Evolutionary conservation across 1,140 invertebrate species (phyloP).

Genomic region (Drosophila pseudoobscura): DNA sequence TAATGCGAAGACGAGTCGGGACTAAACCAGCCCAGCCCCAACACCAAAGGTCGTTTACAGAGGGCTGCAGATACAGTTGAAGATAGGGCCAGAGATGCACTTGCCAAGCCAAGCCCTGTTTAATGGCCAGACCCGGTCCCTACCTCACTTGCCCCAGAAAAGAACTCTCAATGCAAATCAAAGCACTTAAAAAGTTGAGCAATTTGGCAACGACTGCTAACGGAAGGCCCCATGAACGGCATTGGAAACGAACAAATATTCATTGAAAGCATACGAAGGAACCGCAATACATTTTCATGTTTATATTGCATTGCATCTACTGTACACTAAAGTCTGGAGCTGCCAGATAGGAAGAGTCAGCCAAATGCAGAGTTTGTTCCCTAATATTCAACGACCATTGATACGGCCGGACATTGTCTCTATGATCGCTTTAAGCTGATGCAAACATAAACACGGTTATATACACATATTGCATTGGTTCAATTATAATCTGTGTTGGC

Average conservation of each 20-base stretch:
- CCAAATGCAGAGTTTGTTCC: too few species aligned
- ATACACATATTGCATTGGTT: too few species aligned
- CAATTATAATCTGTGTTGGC: too few species aligned
- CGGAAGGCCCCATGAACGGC: slow-evolving; percentile 16
- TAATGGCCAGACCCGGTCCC: slow-evolving; percentile 9
- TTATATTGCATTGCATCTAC: neutral
- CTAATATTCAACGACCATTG: too few species aligned
- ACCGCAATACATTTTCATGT: slow-evolving; percentile 11
- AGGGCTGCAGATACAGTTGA: slow-evolving; percentile 24
- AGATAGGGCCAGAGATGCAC: slow-evolving; percentile 26
- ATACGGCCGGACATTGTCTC: too few species aligned
- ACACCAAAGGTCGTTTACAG: slow-evolving; percentile 66
- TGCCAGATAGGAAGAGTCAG: too few species aligned
- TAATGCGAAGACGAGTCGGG: slow-evolving; percentile 77
- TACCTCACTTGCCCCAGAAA: slow-evolving; percentile 4
- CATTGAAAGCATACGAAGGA: neutral
- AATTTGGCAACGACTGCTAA: slow-evolving; percentile 53
- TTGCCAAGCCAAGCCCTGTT: slow-evolving; percentile 55
- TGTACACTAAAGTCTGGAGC: neutral
- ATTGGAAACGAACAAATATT: too few species aligned
- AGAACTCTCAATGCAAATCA: slow-evolving; percentile 58
- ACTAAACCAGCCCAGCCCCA: slow-evolving; percentile 53
- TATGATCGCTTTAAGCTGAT: too few species aligned
- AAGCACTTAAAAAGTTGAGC: slow-evolving; percentile 60
- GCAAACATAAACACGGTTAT: too few species aligned